phyloP scores from a whole-genome alignment of 2,113 vertebrate species.

The Xiphorhynchus elegans region DNA sequence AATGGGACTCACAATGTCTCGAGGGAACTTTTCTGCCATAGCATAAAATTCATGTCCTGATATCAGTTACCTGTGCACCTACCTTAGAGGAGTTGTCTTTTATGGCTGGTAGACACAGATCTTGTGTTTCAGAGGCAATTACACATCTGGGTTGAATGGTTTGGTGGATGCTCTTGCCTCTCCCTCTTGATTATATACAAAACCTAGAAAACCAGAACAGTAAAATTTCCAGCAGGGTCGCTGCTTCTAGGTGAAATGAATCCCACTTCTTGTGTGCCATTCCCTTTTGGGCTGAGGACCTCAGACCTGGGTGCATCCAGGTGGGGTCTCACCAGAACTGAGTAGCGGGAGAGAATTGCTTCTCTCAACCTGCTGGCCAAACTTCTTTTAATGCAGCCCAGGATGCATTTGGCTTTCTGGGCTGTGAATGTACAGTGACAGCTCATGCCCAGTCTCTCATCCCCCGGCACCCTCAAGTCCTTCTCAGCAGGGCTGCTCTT shows the following conservation, averaged over 20 bases:
- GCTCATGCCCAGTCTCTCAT: not conserved
- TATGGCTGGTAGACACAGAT: not conserved
- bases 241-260: not conserved
- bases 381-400: not conserved
- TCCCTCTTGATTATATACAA: not conserved
- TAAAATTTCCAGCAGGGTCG: not conserved
- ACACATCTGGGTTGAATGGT: not conserved
- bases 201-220: not conserved
- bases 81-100: not conserved
- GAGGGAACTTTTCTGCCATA: not conserved
- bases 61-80: not conserved
- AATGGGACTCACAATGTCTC: not conserved
- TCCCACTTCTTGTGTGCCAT: not conserved
- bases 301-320: not conserved
- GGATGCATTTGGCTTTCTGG: not conserved
- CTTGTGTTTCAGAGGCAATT: not conserved
- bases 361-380: not conserved
- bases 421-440: not conserved
- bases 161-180: not conserved
- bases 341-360: not conserved
- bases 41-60: not conserved
- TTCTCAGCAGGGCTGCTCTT: not conserved
- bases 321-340: not conserved
- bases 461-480: not conserved
- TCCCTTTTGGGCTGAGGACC: not conserved